These are phyloP conservation scores for Rhineura floridana DNA, from an alignment of 2,113 vertebrate species.

Conservation along the genomic window DNA sequence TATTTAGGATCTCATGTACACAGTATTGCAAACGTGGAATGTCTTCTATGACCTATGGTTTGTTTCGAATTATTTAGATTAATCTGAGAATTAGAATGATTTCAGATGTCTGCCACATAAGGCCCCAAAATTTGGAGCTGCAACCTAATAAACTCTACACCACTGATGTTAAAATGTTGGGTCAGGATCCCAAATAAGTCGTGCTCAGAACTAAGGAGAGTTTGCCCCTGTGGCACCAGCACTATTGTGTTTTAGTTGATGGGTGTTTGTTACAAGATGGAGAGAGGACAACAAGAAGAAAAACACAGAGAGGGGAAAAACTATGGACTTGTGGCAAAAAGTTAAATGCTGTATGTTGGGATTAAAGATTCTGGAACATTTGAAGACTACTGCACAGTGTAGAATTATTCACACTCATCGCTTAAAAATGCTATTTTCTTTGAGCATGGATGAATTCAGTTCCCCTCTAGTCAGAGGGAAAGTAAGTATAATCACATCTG, in stretches of 20 bases:
- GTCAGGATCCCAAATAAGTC: neutral
- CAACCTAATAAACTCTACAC: neutral
- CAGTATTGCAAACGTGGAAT: neutral
- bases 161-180: neutral
- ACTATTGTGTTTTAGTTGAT: neutral
- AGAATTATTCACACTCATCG: too few species aligned
- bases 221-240: neutral
- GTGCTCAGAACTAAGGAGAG: too few species aligned
- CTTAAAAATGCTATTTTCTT: neutral
- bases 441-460: neutral
- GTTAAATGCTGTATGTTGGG: neutral
- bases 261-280: neutral
- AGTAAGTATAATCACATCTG: neutral
- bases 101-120: neutral
- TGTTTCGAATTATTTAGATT: slow-evolving; percentile 1
- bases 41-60: neutral
- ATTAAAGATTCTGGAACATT: neutral
- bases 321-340: too few species aligned
- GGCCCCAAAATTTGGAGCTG: neutral
- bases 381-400: neutral
- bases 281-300: neutral
- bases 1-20: neutral
- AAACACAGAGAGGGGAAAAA: neutral
- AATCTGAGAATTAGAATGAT: neutral
- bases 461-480: neutral